A percentile compares a stretch with the other conserved stretches of the same genome.
phyloP scores from a whole-genome alignment of 2,888 invertebrate species.

The Gasteruption jaculator region DNA sequence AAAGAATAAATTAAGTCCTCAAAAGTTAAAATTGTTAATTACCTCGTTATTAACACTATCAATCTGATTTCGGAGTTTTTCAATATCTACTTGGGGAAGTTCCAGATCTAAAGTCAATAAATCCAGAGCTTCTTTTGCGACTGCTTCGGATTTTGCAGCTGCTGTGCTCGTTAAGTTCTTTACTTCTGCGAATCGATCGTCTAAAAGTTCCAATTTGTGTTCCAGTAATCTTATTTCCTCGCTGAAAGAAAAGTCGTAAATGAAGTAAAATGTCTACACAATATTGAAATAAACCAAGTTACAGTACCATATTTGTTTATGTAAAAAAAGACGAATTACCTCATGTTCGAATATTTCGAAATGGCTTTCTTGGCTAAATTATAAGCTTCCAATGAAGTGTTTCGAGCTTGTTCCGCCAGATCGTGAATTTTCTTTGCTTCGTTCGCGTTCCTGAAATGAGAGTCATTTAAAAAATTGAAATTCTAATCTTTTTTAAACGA shows the following conservation, averaged over 20 bases:
- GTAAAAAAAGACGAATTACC: constrained; percentile 50
- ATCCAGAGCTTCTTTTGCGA: constrained; percentile 77
- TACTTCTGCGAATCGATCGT: constrained; percentile 67
- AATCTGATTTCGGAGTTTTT: constrained; percentile 65
- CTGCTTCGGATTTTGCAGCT: constrained; percentile 67
- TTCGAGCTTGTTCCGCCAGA: constrained; percentile 75
- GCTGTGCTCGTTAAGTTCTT: constrained; percentile 71
- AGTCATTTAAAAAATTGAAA: too few species aligned
- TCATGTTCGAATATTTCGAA: constrained; percentile 69
- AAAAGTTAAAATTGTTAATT: constrained; percentile 25
- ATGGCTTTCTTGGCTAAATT: constrained; percentile 76
- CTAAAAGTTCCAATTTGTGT: constrained; percentile 64
- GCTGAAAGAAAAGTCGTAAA: too few species aligned
- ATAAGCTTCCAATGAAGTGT: constrained; percentile 77
- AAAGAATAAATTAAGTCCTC: constrained; percentile 1
- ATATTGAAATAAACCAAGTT: not conserved
- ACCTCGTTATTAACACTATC: constrained; percentile 67
- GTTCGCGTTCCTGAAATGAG: constrained; percentile 54
- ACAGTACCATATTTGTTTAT: not conserved
- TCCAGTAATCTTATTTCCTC: constrained; percentile 66
- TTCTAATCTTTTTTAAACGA: too few species aligned
- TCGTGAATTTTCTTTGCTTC: constrained; percentile 73
- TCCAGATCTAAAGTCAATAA: constrained; percentile 74
- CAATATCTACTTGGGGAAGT: constrained; percentile 73
- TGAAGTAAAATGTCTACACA: not conserved